Evolutionary conservation across 2,888 invertebrate species (phyloP).

Genomic region (Phrixothrix hirtus): DNA sequence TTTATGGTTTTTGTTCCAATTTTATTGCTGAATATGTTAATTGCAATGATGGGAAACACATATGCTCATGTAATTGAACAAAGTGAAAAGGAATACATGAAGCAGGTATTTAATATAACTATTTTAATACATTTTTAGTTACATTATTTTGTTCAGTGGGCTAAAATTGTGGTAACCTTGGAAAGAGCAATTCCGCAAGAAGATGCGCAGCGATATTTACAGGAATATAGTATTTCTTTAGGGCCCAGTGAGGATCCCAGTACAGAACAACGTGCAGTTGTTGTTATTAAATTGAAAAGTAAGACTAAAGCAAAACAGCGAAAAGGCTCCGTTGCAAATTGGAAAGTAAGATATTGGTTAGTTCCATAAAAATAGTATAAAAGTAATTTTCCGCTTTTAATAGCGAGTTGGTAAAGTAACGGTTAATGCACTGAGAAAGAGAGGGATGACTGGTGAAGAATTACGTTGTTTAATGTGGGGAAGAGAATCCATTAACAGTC

Average conservation of each 20-base stretch:
- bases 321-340: conserved; percentile 93
- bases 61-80: conserved; percentile 97
- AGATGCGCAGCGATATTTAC: conserved; percentile 87
- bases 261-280: conserved; percentile 88
- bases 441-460: conserved; percentile 85
- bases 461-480: conserved; percentile 90
- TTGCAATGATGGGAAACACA: conserved; percentile 99
- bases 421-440: conserved; percentile 77
- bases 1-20: conserved; percentile 99
- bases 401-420: conserved; percentile 88
- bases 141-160: conserved; percentile 72
- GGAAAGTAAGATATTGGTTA: conserved; percentile 75
- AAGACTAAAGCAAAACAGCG: conserved; percentile 95
- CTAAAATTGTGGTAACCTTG: conserved; percentile 95
- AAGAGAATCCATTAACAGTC: conserved; percentile 83
- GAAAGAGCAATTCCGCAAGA: conserved; percentile 91
- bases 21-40: conserved; percentile 93
- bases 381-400: too few relatives aligned
- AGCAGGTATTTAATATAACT: conserved; percentile 80
- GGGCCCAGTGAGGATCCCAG: conserved; percentile 81
- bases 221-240: conserved; percentile 93
- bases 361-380: neutral
- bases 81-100: conserved; percentile 98
- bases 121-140: too few relatives aligned
- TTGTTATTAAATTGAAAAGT: conserved; percentile 97